Conservation (phyloP, 2,888 invertebrate species). For the Agrilus biguttatus region DNA sequence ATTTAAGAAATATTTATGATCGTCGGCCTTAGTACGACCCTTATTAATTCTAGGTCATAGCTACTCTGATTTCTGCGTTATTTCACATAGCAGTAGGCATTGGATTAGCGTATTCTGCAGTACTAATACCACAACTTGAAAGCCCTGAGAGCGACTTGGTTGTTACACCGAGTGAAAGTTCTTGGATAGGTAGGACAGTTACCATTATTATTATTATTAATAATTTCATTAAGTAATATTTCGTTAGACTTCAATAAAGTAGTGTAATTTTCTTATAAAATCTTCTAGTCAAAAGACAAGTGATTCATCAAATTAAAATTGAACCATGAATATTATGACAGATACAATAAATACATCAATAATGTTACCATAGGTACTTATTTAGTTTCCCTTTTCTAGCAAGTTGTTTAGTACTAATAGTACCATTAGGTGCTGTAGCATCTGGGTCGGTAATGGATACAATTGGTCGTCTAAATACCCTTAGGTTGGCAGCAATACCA, state of each 20-base stretch:
- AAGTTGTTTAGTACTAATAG: slow-evolving; percentile 39
- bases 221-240: too few relatives aligned
- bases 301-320: too few relatives aligned
- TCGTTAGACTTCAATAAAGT: too few relatives aligned
- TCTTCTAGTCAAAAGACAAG: too few relatives aligned
- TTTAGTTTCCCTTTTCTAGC: slow-evolving; percentile 25
- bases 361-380: not conserved
- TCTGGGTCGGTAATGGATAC: slow-evolving; percentile 43
- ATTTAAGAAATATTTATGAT: too few relatives aligned
- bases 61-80: slow-evolving; percentile 37
- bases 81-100: slow-evolving; percentile 45
- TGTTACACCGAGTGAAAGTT: slow-evolving; percentile 29
- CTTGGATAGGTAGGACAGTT: slow-evolving; percentile 36
- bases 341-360: too few relatives aligned
- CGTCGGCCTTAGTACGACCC: too few relatives aligned
- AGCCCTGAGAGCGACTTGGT: slow-evolving; percentile 19
- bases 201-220: not conserved
- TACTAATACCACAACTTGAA: slow-evolving; percentile 36
- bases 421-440: slow-evolving; percentile 38
- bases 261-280: too few relatives aligned
- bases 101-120: slow-evolving; percentile 41
- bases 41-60: slow-evolving; percentile 35
- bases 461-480: slow-evolving; percentile 38
- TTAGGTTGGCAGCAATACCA: slow-evolving; percentile 42
- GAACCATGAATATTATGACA: too few relatives aligned